A percentile compares a stretch with the other conserved stretches of the same genome.
Evolutionary conservation across 2,888 invertebrate genomes (phyloP).

Genomic region (Rhagium mordax): DNA sequence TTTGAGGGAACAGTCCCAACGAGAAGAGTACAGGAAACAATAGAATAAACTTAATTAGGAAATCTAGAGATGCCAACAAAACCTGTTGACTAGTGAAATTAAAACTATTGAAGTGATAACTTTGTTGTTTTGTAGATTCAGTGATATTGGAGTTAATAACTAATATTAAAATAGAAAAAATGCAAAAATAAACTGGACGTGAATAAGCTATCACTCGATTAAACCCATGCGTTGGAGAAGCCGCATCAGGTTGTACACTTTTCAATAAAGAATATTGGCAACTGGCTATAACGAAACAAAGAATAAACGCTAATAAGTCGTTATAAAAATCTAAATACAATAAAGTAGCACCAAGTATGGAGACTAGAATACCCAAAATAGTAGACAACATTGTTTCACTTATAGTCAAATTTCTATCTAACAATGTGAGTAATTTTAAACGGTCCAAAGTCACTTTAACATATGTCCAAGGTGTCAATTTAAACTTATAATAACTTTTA

Average conservation of each 20-base stretch:
- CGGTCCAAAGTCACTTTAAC: slow-evolving; percentile 94
- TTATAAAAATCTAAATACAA: slow-evolving; percentile 89
- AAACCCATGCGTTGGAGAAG: slow-evolving; percentile 98
- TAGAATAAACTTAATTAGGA: slow-evolving; percentile 85
- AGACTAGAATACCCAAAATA: slow-evolving; percentile 87
- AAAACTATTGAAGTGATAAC: slow-evolving; percentile 41
- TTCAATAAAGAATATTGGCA: slow-evolving; percentile 97
- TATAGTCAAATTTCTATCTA: slow-evolving; percentile 92
- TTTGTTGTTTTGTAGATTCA: slow-evolving; percentile 63
- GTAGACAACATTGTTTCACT: slow-evolving; percentile 88
- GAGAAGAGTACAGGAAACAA: slow-evolving; percentile 96
- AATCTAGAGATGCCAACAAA: slow-evolving; percentile 79
- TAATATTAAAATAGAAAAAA: slow-evolving; percentile 76
- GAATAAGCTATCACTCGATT: slow-evolving; percentile 96
- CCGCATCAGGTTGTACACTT: slow-evolving; percentile 98
- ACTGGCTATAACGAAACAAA: slow-evolving; percentile 98
- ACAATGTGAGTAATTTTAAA: slow-evolving; percentile 89
- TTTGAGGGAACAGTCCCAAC: slow-evolving; percentile 95
- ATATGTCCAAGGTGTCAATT: slow-evolving; percentile 76
- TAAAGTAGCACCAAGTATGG: slow-evolving; percentile 87
- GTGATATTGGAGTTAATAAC: slow-evolving; percentile 65
- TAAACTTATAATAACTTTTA: slow-evolving; percentile 81
- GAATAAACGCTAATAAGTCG: slow-evolving; percentile 93
- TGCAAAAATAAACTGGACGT: slow-evolving; percentile 93
- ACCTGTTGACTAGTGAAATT: slow-evolving; percentile 73